Evolutionary conservation across 2,113 vertebrate species (phyloP).

Genomic region (Prochilodus magdalenae): DNA sequence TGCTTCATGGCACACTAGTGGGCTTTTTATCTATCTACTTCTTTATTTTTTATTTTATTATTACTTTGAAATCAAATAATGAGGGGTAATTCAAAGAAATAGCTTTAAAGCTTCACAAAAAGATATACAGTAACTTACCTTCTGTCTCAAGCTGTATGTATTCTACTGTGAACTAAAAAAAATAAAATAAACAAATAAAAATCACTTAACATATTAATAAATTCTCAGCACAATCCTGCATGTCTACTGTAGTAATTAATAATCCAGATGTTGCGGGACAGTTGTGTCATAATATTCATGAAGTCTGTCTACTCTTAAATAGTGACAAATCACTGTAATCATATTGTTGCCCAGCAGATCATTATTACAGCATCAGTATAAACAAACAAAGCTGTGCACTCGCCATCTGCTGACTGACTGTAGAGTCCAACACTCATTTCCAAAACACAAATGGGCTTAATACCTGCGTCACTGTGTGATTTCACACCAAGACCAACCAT

Average conservation of each 20-base stretch:
- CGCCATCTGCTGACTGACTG: not conserved
- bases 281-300: no score
- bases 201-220: not conserved
- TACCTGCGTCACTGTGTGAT: not conserved
- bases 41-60: no score
- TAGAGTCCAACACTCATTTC: not conserved
- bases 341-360: not conserved
- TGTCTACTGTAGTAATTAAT: no score
- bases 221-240: not conserved
- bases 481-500: not conserved
- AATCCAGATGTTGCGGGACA: no score
- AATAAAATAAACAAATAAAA: constrained; percentile 38
- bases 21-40: no score
- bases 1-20: no score
- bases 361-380: not conserved
- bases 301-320: no score
- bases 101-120: no score
- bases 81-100: no score
- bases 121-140: constrained; percentile 79
- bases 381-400: not conserved
- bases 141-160: constrained; percentile 90
- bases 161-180: constrained; percentile 88
- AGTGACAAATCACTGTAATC: no score
- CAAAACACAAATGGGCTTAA: not conserved
- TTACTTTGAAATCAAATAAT: no score